Conservation (phyloP, 1,140 invertebrate species). For the Drosophila orena region DNA sequence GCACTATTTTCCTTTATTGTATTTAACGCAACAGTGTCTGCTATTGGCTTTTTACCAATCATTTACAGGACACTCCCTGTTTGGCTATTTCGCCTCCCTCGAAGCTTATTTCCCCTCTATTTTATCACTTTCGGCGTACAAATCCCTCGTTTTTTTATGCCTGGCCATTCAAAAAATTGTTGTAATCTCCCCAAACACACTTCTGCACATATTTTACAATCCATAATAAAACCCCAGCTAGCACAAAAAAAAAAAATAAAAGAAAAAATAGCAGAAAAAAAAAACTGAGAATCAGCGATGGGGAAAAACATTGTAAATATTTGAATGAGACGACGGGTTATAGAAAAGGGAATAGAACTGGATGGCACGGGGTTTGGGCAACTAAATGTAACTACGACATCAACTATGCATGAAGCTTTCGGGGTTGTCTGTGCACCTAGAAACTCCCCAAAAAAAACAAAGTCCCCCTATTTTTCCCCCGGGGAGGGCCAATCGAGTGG, state of each 20-base stretch:
- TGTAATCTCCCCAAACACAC: slow-evolving; percentile 45
- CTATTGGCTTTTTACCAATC: slow-evolving; percentile 13
- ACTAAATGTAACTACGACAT: slow-evolving; percentile 57
- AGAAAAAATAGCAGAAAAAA: neutral
- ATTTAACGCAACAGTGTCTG: slow-evolving; percentile 17
- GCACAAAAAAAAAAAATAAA: slow-evolving; percentile 15
- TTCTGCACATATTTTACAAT: slow-evolving; percentile 49
- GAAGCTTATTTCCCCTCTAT: slow-evolving; percentile 41
- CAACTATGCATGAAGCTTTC: slow-evolving; percentile 43
- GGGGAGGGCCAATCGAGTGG: slow-evolving; percentile 23
- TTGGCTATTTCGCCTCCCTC: slow-evolving; percentile 9
- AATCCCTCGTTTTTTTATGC: slow-evolving; percentile 47
- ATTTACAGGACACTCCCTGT: neutral
- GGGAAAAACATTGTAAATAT: slow-evolving; percentile 58
- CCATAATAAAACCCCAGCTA: slow-evolving; percentile 37
- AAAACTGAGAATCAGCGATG: neutral
- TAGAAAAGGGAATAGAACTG: slow-evolving; percentile 32
- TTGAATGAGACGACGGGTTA: slow-evolving; percentile 41
- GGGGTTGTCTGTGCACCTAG: slow-evolving; percentile 35
- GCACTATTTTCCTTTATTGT: slow-evolving; percentile 12
- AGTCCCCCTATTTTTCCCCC: neutral
- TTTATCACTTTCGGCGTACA: slow-evolving; percentile 46
- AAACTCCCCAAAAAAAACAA: neutral
- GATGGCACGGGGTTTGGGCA: neutral
- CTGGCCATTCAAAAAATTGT: slow-evolving; percentile 43